Evolutionary conservation across 2,113 vertebrate species (phyloP).

Genomic region (Pipra filicauda): DNA sequence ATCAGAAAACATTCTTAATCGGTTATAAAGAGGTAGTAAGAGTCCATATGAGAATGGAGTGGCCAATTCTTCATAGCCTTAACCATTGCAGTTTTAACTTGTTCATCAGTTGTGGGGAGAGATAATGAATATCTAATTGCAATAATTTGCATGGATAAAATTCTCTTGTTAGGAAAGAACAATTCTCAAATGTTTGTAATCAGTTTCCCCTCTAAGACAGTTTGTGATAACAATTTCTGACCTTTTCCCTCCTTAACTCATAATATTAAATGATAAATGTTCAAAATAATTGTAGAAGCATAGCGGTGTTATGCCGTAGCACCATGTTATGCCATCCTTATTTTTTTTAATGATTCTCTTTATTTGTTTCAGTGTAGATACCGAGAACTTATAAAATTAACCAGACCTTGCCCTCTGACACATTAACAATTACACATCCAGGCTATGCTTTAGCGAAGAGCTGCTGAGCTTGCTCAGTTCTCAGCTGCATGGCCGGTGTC

Average conservation of each 20-base stretch:
- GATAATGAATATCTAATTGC: not conserved
- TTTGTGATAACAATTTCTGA: not conserved
- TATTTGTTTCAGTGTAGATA: not conserved
- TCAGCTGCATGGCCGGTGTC: fast-evolving
- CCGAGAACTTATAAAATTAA: not conserved
- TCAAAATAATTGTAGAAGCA: not conserved
- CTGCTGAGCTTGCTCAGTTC: fast-evolving
- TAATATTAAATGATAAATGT: not conserved
- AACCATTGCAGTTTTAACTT: not conserved
- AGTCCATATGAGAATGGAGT: not conserved
- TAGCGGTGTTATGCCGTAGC: not conserved
- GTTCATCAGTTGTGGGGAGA: not conserved
- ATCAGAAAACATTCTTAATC: slow-evolving; percentile 4
- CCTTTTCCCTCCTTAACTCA: not conserved
- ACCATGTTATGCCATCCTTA: too few relatives aligned
- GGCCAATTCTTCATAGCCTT: not conserved
- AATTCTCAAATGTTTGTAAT: not conserved
- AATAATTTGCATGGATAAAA: not conserved
- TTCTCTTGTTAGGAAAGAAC: not conserved
- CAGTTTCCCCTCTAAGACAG: not conserved
- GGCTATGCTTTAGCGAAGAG: not conserved
- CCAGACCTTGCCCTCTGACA: not conserved
- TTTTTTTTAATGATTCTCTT: not conserved
- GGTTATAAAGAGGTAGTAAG: not conserved
- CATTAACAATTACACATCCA: not conserved